Evolutionary conservation across 2,113 vertebrate species (phyloP).

Genomic region (Puma concolor): DNA sequence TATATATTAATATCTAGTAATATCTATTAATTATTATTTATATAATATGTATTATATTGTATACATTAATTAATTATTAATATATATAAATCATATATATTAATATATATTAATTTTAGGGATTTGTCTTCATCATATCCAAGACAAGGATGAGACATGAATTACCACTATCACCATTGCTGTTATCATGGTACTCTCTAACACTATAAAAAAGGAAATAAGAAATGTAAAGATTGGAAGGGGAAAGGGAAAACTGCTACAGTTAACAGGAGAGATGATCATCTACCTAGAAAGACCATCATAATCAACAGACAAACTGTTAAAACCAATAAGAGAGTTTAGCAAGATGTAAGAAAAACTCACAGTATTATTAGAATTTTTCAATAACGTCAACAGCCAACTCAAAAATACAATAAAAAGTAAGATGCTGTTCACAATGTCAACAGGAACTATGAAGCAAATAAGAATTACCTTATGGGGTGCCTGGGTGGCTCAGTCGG

Average conservation of each 20-base stretch:
- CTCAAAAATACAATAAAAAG: conserved; percentile 11
- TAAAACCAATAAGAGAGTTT: neutral
- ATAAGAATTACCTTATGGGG: neutral
- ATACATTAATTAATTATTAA: too few relatives aligned
- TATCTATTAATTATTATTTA: too few relatives aligned
- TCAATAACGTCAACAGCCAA: neutral
- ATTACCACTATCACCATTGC: neutral
- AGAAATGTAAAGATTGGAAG: neutral
- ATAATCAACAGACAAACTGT: neutral
- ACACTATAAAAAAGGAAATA: neutral
- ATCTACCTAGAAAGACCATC: neutral
- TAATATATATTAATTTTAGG: neutral
- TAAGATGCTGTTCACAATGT: neutral
- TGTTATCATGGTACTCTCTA: neutral
- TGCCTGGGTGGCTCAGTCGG: too few relatives aligned
- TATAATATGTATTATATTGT: too few relatives aligned
- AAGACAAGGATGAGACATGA: neutral
- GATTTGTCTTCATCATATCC: neutral
- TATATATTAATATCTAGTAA: neutral
- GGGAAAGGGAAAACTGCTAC: neutral
- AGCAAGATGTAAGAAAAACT: neutral
- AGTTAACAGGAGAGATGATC: neutral
- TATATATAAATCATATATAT: too few relatives aligned
- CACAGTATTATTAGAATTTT: conserved; percentile 2
- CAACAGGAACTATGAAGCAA: neutral